Evolutionary conservation across 2,797 vertebrate genomes (phyloP), one percentile per base, ranked within the genome.

Genomic region (Ptychadena robeensis): DNA sequence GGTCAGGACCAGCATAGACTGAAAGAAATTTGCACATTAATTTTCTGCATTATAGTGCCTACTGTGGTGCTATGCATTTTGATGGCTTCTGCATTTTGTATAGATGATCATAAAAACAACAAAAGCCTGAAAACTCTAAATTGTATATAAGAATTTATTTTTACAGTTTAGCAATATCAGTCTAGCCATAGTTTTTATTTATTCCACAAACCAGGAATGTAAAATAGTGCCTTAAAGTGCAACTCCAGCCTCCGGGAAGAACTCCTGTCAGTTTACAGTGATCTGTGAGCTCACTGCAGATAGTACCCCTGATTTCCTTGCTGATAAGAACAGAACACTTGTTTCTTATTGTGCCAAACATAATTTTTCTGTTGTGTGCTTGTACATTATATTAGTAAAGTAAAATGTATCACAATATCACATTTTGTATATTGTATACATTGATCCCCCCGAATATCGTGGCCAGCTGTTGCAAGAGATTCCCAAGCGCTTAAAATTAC

Each of bases 11-110:
- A 22, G 80, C 11, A 82, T 32, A 87, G 87, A 91, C 89, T 89
- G 87, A 91, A 38, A 8, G 91, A 93, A 91, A 86, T 81, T 68
- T 59, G 64, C 30, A 76, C 37, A 38, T 67, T 81, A 74, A 59
- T 30, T 61, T 79, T 63, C 71, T 30, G 38, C 40, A 80, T 66
- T 80, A 40, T 44, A 15, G 34, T 65, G 80, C 70, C n/a, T 18
- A 27, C 27, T 48, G 66, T 35, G 67, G 71, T 84, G 73, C 67
- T 38, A 31, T 40, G 27, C 38, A 59, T 63, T 69, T 28, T 22
- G 28, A 32, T 48, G 3, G 35, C 34, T 34, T 73, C 66, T 53
- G 38, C 11, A 37, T 73, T 79, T 71, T 83, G 44, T 63, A 71
- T 48, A 71, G 35, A 64, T n/a, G 38, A 71, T 79, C 31, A 57